Percentiles rank a stretch among this genome's conserved stretches.
These are phyloP conservation scores for Laothoe populi DNA, from an alignment of 2,888 invertebrate species.

Conservation along the genomic window DNA sequence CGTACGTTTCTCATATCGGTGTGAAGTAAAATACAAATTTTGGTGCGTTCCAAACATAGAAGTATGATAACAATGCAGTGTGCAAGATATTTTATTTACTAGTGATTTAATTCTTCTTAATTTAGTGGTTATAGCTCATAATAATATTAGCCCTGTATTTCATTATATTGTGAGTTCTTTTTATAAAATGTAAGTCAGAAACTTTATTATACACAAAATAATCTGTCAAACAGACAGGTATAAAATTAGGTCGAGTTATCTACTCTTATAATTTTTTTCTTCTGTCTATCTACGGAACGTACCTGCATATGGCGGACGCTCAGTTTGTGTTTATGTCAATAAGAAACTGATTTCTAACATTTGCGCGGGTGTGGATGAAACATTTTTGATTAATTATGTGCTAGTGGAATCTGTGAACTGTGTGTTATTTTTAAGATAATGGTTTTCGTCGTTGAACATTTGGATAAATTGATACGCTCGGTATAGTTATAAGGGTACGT, in stretches of 20 bases:
- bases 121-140: too few relatives aligned
- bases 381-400: constrained; percentile 72
- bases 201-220: background rate
- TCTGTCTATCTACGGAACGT: constrained; percentile 62
- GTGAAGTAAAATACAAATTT: constrained; percentile 64
- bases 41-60: constrained; percentile 61
- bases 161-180: too few relatives aligned
- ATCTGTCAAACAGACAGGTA: constrained; percentile 21
- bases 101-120: background rate
- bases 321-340: constrained; percentile 85
- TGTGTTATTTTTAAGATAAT: constrained; percentile 78
- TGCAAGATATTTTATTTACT: background rate
- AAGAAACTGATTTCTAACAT: constrained; percentile 80
- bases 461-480: constrained; percentile 70
- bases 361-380: constrained; percentile 82
- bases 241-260: constrained; percentile 19
- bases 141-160: background rate
- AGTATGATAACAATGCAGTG: constrained; percentile 1
- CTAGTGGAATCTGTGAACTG: constrained; percentile 75
- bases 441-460: constrained; percentile 74
- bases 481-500: constrained; percentile 79
- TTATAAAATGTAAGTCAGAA: background rate
- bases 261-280: constrained; percentile 25
- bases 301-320: constrained; percentile 83
- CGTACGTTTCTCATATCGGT: constrained; percentile 45